These are phyloP conservation scores for Amblyornis subalaris DNA, from an alignment of 2,113 vertebrate species.

Conservation along the genomic window DNA sequence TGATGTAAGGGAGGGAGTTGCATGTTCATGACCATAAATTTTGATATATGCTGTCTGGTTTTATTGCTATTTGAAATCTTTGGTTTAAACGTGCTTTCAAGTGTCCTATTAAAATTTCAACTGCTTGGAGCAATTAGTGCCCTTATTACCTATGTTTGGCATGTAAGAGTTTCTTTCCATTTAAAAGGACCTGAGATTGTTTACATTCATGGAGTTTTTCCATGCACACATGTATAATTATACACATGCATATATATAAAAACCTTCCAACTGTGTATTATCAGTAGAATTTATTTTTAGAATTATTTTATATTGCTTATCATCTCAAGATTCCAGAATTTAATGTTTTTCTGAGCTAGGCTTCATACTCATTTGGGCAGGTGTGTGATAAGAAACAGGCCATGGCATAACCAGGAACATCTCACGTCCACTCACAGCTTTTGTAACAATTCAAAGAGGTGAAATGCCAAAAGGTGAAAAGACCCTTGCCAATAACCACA, in stretches of 20 bases:
- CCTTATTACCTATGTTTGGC: neutral
- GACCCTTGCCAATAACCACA: neutral
- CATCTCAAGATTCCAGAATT: neutral
- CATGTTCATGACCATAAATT: neutral
- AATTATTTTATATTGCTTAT: neutral
- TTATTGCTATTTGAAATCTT: neutral
- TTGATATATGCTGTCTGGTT: neutral
- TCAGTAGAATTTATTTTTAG: neutral
- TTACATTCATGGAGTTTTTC: neutral
- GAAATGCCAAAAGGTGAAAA: neutral
- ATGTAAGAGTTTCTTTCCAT: neutral
- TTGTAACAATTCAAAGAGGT: neutral
- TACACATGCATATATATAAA: neutral
- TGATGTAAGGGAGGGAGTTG: neutral
- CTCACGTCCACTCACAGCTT: neutral
- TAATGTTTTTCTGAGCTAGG: neutral
- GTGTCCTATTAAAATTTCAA: neutral
- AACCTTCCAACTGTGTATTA: fast-evolving
- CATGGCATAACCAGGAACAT: neutral
- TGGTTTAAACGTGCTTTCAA: neutral
- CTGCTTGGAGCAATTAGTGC: neutral
- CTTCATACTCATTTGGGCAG: neutral
- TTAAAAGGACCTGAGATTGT: neutral
- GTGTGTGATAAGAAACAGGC: neutral
- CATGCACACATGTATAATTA: neutral